Conservation (phyloP, 2,113 vertebrate genomes). For the Mastomys coucha region DNA sequence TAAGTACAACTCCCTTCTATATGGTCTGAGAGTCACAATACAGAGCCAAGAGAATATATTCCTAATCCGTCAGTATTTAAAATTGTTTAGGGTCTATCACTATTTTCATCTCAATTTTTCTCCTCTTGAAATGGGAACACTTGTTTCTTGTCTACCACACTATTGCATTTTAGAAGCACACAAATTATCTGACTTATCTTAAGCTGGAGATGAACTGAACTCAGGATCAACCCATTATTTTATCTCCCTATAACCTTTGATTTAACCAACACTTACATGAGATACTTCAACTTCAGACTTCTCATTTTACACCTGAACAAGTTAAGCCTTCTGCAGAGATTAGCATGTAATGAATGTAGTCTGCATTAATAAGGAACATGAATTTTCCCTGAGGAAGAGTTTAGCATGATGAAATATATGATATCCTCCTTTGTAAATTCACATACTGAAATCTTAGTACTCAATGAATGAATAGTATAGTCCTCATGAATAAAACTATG, state of each 20-base stretch:
- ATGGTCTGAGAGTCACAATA: background rate
- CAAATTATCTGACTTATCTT: background rate
- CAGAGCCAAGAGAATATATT: background rate
- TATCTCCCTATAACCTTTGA: background rate
- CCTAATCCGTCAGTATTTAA: background rate
- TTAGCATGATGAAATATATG: background rate
- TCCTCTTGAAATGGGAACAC: background rate
- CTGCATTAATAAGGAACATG: background rate
- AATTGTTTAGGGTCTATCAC: background rate
- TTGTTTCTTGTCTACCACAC: background rate
- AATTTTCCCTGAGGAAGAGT: background rate
- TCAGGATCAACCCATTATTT: background rate
- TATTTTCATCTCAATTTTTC: background rate
- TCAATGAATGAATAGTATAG: background rate
- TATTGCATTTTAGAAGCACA: background rate
- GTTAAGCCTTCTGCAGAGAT: background rate
- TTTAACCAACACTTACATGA: background rate
- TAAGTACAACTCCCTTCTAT: fast-evolving
- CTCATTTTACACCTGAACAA: background rate
- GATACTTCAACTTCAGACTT: background rate
- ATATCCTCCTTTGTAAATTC: background rate
- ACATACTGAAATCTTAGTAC: background rate
- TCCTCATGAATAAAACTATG: background rate
- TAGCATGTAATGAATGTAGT: background rate
- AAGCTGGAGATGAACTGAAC: background rate